Evolutionary conservation across 2,113 vertebrate genomes (phyloP), one percentile per base, ranked within the genome.

Genomic region (Pterocles orientalis): DNA sequence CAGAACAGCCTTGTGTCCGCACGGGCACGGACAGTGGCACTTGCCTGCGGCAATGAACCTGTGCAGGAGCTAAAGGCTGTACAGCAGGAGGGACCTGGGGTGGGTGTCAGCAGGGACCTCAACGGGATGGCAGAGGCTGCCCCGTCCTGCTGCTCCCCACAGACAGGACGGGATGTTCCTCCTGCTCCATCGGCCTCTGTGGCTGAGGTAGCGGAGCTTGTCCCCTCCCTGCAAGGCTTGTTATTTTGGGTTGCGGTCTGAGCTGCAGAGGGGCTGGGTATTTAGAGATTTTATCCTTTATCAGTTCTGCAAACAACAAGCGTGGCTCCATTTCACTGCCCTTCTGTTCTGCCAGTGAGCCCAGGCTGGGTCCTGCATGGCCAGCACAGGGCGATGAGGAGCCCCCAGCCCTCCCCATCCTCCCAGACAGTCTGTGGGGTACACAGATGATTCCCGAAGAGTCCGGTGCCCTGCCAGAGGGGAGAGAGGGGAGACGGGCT

Each of bases 341-440:
- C 53, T 39, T 78, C 68, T 31, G 75, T 94, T 48, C 26, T 79
- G 23, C 34, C 48, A 87, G n/a, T 21, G 47, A 66, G 13, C 3
- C 21, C 25, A 1, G 1, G 8, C 0, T 43, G 31, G 36, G 34
- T 50, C 41, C 8, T 0, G 0, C 14, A 53, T 0, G 0, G 41
- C 1, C 3, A 56, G 19, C 12, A 48, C 1, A 2, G 39, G 54
- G 15, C 0, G 2, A 2, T 0, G 2, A 34, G 39, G 45, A 73
- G 19, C 12, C 4, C 13, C 11, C 48, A 80, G 20, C 18, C 33
- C 31, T 80, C 64, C 41, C 77, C 12, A 2, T 65, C 48, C 34
- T 50, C 62, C 34, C 18, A 45, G 8, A 60, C 14, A 51, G 53
- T 34, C 53, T 76, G 51, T 61, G 68, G 58, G 28, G 11, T 53